Base-by-base conservation (phyloP, 2,797 vertebrate genomes). In the Tokudaia muenninki region DNA sequence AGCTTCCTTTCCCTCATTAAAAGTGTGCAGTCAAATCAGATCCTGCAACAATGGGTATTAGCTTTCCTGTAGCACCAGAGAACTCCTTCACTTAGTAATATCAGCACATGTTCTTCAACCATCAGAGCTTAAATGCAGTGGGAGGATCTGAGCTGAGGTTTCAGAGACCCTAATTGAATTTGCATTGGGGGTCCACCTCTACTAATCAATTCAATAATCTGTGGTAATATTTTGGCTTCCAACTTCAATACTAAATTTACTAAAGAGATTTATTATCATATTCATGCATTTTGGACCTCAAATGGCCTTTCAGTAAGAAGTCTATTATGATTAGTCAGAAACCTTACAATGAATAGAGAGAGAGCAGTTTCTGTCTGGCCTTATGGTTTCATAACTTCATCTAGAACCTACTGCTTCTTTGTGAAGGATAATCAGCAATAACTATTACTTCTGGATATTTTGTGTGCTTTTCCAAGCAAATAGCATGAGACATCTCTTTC, bases 1-100 rank as follows among this genome's bases (percentile, higher is more conserved):
- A 83, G 63, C 24, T 65, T 93, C 13, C 16, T 29, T 79, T 95
- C 41, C 9, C 59, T 96, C 83, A 92, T 91, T 96, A 95, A 96
- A 96, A 83, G 24, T 84, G 17, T 29, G 26, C 31, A 29, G 47
- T 87, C 87, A 78, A 88, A 59, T 79, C 93, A 96, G 67, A 29
- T 86, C 81, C 70, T 65, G 19, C 87, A 77, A 67, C 21, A 82
- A 87, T 90, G 22, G 21, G 13, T 83, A 50, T 81, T 95, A 29
- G 34, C 16, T 93, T 82, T 96, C 37, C 47, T 74, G 75, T 14
- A 90, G 31, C 31, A 65, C 10, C n/a, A 77, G 65, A 91, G 50
- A 83, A 80, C 50, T 90, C 65, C 92, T 31, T 93, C 26, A n/a
- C 31, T 24, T 81, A 79, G 22, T 10, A 24, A 83, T 82, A 52